Percentiles rank a stretch among this genome's conserved stretches.
phyloP scores from a whole-genome alignment of 2,113 vertebrate genomes.

The Cathartes aura region DNA sequence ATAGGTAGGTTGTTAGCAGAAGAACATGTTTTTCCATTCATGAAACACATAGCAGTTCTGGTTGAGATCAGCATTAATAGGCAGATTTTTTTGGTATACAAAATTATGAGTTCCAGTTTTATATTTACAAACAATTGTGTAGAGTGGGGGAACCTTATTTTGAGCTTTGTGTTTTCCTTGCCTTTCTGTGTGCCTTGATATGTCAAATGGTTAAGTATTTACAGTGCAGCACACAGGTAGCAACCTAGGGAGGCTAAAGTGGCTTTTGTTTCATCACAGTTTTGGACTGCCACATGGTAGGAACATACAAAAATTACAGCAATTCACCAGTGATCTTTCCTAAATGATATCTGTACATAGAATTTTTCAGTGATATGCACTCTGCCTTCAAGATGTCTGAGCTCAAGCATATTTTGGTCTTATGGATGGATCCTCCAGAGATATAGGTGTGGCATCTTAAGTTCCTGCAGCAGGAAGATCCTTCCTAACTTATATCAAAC shows the following conservation, averaged over 20 bases:
- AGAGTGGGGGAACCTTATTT: not conserved
- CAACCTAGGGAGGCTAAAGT: not conserved
- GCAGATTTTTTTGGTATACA: not conserved
- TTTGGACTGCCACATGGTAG: not conserved
- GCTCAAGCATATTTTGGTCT: not conserved
- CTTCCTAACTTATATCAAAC: not conserved
- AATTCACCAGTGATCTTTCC: not conserved
- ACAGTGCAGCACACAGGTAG: not conserved
- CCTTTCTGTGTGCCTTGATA: not conserved
- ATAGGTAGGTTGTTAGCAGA: not conserved
- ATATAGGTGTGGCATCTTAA: not conserved
- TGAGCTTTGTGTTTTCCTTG: not conserved
- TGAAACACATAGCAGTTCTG: not conserved
- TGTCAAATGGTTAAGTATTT: not conserved
- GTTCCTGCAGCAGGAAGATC: not conserved
- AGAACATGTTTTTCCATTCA: not conserved
- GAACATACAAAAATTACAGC: not conserved
- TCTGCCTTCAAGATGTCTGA: not conserved
- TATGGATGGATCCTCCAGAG: not conserved
- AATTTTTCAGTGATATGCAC: not conserved
- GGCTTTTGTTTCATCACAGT: not conserved
- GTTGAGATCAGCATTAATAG: not conserved
- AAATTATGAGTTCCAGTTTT: not conserved
- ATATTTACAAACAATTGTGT: not conserved
- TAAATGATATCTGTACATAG: not conserved